Conservation (phyloP, 2,797 vertebrate genomes). For the Lepus townsendii region DNA sequence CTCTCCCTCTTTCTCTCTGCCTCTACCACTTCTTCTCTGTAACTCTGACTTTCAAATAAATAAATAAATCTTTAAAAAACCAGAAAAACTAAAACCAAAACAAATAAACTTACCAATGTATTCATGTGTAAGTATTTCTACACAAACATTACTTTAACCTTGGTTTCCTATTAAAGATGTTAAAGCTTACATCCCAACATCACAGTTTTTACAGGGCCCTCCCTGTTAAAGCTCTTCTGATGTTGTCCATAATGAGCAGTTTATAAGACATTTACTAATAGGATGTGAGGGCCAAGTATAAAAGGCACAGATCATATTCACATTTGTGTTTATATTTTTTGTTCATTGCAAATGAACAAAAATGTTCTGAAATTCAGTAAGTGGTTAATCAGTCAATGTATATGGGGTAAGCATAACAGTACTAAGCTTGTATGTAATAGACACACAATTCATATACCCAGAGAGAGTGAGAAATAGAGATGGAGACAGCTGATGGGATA, state of each 20-base stretch:
- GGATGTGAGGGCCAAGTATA: not conserved
- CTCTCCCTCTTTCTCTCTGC: no score
- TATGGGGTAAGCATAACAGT: not conserved
- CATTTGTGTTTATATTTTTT: not conserved
- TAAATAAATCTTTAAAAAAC: no score
- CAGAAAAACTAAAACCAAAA: no score
- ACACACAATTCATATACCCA: not conserved
- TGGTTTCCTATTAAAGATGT: not conserved
- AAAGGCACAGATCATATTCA: not conserved
- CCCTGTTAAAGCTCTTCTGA: not conserved
- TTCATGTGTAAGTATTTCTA: not conserved
- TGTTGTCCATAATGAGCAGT: not conserved
- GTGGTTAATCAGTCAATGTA: not conserved
- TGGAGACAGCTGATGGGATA: not conserved
- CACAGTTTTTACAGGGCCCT: not conserved
- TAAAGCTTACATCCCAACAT: not conserved
- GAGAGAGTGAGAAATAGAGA: not conserved
- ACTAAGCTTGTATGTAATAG: not conserved
- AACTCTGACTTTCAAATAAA: no score
- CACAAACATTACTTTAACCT: not conserved
- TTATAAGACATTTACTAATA: not conserved
- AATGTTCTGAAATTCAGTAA: conserved; percentile 3
- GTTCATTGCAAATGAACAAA: not conserved
- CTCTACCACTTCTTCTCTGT: no score
- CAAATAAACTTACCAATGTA: not conserved